Evolutionary conservation across 2,797 vertebrate genomes (phyloP).

Genomic region (Sebastes oblongus): DNA sequence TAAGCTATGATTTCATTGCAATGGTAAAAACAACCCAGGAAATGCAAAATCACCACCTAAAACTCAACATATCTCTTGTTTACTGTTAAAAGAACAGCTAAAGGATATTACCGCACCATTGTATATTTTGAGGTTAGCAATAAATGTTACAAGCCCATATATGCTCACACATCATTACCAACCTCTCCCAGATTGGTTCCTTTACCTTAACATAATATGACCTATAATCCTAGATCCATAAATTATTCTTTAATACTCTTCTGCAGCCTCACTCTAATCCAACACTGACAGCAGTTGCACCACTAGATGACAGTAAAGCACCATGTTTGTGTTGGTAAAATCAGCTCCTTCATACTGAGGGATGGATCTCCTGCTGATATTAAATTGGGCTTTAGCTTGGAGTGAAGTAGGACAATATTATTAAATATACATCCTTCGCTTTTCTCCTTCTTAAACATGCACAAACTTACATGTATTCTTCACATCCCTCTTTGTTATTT

Average conservation of each 20-base stretch:
- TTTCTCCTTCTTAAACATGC: neutral
- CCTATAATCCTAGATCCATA: neutral
- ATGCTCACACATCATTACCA: neutral
- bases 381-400: neutral
- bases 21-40: neutral
- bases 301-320: conserved; percentile 61
- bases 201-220: neutral
- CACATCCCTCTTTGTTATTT: neutral
- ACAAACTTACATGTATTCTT: neutral
- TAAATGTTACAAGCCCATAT: neutral
- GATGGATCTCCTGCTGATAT: neutral
- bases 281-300: neutral
- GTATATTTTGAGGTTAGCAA: neutral
- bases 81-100: neutral
- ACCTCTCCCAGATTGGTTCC: neutral
- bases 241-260: neutral
- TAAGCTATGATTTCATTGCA: neutral
- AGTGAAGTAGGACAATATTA: neutral
- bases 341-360: neutral
- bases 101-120: neutral
- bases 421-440: neutral
- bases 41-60: neutral
- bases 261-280: neutral
- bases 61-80: neutral
- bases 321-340: neutral